These are phyloP conservation scores for Arizona elegans DNA, from an alignment of 2,113 vertebrate genomes.

Conservation along the genomic window DNA sequence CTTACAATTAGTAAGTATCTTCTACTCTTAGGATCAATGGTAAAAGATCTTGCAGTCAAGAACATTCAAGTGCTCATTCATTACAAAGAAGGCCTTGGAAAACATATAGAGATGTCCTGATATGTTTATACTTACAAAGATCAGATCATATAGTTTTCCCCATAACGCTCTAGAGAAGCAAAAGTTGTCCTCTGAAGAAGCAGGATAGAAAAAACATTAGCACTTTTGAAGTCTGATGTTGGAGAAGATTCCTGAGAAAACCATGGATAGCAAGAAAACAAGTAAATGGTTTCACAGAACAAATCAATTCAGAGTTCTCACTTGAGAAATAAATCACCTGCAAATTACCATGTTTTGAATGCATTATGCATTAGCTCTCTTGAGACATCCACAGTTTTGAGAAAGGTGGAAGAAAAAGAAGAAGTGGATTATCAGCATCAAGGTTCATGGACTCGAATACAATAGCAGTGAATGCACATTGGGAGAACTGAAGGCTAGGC, in stretches of 20 bases:
- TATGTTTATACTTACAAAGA: neutral
- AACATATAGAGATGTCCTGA: neutral
- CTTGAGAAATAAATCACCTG: neutral
- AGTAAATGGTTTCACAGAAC: neutral
- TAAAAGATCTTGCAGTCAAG: neutral
- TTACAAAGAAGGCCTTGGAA: neutral
- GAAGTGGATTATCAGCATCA: neutral
- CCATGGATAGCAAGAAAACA: neutral
- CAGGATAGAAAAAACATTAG: neutral
- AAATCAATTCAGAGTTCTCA: neutral
- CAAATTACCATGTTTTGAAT: neutral
- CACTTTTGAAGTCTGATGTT: neutral
- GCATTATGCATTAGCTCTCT: neutral
- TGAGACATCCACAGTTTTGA: neutral
- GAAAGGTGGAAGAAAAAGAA: neutral
- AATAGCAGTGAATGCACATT: neutral
- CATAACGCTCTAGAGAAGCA: neutral
- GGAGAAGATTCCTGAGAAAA: neutral
- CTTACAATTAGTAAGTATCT: neutral
- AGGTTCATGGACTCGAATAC: neutral
- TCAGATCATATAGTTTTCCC: neutral
- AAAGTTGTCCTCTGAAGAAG: neutral
- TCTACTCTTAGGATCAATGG: neutral
- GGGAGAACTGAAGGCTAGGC: neutral
- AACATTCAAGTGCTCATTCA: neutral